Conservation (phyloP, 2,888 invertebrate species). For the Amiota minor region DNA sequence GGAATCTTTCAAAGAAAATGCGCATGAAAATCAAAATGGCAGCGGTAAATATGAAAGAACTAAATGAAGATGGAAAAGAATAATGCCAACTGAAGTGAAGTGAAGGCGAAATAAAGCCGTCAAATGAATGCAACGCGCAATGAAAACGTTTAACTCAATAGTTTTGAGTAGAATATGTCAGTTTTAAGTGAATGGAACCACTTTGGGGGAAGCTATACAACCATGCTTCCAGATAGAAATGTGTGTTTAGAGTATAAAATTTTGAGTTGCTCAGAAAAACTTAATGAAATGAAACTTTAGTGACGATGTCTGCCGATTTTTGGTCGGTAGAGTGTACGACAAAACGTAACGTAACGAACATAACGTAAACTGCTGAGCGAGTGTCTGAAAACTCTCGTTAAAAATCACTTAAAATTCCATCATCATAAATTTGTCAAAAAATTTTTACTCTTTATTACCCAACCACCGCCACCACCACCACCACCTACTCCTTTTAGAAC, state of each 20-base stretch:
- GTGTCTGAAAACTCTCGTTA: conserved; percentile 64
- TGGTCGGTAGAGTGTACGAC: neutral
- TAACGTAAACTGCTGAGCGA: conserved; percentile 31
- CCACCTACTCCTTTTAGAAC: too few relatives aligned
- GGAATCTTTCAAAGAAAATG: too few relatives aligned
- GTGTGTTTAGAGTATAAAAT: neutral
- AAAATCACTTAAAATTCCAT: conserved; percentile 73
- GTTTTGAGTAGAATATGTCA: neutral
- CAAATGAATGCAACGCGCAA: neutral
- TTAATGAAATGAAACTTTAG: neutral
- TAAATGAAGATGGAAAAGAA: neutral
- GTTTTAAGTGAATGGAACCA: too few relatives aligned
- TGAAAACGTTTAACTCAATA: neutral
- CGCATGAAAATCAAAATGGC: too few relatives aligned
- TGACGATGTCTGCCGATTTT: neutral
- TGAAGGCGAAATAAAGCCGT: conserved; percentile 3
- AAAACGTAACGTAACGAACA: neutral
- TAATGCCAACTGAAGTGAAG: neutral
- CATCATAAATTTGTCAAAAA: conserved; percentile 72
- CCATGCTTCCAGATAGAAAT: neutral
- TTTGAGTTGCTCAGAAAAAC: neutral
- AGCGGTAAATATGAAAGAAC: neutral
- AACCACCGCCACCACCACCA: too few relatives aligned
- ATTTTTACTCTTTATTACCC: conserved; percentile 32
- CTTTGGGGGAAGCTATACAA: neutral